Evolutionary conservation across 1,140 invertebrate genomes (phyloP), one percentile per base, ranked within the genome.

Genomic region (Mercenaria mercenaria): DNA sequence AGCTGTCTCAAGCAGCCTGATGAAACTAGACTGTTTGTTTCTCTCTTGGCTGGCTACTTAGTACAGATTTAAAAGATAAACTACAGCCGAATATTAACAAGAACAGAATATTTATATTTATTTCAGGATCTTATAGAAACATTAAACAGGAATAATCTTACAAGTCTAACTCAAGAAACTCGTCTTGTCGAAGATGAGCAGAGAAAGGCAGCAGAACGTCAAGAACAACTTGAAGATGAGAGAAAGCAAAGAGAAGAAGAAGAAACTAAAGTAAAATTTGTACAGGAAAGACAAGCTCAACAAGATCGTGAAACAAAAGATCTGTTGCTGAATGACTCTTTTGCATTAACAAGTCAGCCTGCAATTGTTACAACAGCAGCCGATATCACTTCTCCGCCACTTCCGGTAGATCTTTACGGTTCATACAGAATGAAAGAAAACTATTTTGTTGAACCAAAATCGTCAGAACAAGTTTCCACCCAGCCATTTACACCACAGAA

Each of bases 61-160:
- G n/a, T n/a, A n/a, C n/a, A n/a, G n/a, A n/a, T n/a, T n/a, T n/a
- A n/a, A n/a, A n/a, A n/a, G n/a, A n/a, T n/a, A n/a, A n/a, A n/a
- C n/a, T n/a, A n/a, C n/a, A n/a, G n/a, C n/a, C n/a, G n/a, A n/a
- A n/a, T n/a, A n/a, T n/a, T n/a, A n/a, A n/a, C n/a, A n/a, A n/a
- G n/a, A n/a, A n/a, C n/a, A n/a, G n/a, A n/a, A n/a, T n/a, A n/a
- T n/a, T n/a, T n/a, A n/a, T n/a, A n/a, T n/a, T n/a, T n/a, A n/a
- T n/a, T n/a, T n/a, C 80, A 82, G 80, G 37, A 67, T 37, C 41
- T 82, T 15, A 82, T 82, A 29, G 80, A 82, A 26, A 82, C 37
- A 26, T 39, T 82, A 47, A 82, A 82, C n/a, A 34, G 80, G 11
- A 82, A 82, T 32, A 64, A 61, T 47, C 52, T 41, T 1, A 50